phyloP scores from a whole-genome alignment of 2,113 vertebrate genomes.

The Toxotes chatareus region DNA sequence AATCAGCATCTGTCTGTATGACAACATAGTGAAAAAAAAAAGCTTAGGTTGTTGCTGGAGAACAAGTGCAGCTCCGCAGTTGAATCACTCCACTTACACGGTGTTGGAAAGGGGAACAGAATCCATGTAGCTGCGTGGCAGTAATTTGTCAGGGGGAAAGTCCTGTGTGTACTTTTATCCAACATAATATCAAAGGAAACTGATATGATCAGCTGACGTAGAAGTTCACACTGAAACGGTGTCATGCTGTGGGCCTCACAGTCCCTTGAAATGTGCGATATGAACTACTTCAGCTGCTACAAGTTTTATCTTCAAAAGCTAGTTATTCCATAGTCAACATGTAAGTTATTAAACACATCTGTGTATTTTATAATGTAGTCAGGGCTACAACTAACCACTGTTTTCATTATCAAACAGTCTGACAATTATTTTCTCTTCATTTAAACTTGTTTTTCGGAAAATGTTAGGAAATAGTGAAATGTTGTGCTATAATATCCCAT shows the following conservation, averaged over 20 bases:
- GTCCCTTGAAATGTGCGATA: background rate
- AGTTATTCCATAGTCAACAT: no score
- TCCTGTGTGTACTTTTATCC: conserved; percentile 20
- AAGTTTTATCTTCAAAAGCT: background rate
- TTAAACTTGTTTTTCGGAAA: no score
- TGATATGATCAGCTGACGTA: conserved; percentile 50
- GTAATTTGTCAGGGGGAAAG: conserved; percentile 42
- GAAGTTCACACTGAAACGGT: conserved; percentile 15
- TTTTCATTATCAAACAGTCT: no score
- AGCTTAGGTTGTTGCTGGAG: background rate
- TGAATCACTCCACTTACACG: conserved; percentile 9
- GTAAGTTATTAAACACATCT: background rate
- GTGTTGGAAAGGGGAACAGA: conserved; percentile 40
- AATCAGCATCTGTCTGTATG: background rate
- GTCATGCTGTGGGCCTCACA: background rate
- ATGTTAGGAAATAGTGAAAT: no score
- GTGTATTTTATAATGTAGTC: background rate
- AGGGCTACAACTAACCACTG: no score
- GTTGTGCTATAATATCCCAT: no score
- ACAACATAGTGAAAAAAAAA: conserved; percentile 4
- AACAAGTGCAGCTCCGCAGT: background rate
- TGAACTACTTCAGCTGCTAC: background rate
- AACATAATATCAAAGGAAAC: conserved; percentile 12
- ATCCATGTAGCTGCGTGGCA: conserved; percentile 15
- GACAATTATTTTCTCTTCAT: no score